Evolutionary conservation across 1,140 invertebrate species (phyloP), one percentile per base, ranked within the genome.

Genomic region (Drosophila azteca): DNA sequence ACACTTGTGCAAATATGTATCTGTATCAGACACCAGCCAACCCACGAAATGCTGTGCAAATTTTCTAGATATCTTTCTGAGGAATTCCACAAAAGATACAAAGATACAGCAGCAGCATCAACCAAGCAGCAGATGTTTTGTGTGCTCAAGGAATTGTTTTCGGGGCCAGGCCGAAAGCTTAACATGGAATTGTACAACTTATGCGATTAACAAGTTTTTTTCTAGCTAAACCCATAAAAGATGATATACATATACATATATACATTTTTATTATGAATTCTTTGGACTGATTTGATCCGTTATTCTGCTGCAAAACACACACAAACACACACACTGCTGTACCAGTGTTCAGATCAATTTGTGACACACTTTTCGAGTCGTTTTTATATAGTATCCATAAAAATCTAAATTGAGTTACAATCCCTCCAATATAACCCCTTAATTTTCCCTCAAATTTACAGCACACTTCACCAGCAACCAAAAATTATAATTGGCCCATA

Each of bases 401-500:
- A 39, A 70, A 43, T 61, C 46, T 35, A 39, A 60, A 70, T 24
- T 58, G 35, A 52, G 31, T 54, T 68, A 54, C 61, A 65, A 15
- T 41, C 24, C 31, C 31, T 2, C 17, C 46, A 20, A 24, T 45
- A 45, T 45, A 45, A 17, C 49, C 62, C 66, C 31, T 58, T 51
- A 64, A 64, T 73, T 65, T 63, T 9, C 29, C 53, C 29, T 17
- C 35, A 41, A 69, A 63, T 54, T 62, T 68, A 55, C 51, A 68
- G 44, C 65, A 49, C 26, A 26, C 52, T 64, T 46, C 39, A 61
- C 24, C 41, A 39, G 1, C 17, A 20, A 20, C 41, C 24, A 39
- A 13, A 39, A 48, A 35, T 68, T 60, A 61, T 53, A 77, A 71
- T 76, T 78, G 60, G 22, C 35, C 65, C 31, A 72, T 80, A 77